These are phyloP conservation scores for Macaria liturata DNA, from an alignment of 2,888 invertebrate genomes.

Conservation along the genomic window DNA sequence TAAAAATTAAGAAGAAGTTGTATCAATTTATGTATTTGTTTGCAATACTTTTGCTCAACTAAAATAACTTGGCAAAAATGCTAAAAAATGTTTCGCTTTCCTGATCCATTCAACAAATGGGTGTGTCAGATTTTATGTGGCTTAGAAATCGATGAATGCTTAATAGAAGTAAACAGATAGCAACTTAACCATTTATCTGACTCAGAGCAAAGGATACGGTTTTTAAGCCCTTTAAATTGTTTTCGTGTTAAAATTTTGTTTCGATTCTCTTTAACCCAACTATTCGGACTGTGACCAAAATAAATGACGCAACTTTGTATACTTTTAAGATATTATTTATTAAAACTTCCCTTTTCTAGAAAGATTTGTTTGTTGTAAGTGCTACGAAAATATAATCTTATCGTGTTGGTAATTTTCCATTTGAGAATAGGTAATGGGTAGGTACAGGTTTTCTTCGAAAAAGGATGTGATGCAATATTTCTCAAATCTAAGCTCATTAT, in stretches of 20 bases:
- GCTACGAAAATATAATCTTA: neutral
- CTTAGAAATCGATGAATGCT: slow-evolving; percentile 2
- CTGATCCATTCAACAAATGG: slow-evolving; percentile 6
- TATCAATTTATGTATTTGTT: too few species aligned
- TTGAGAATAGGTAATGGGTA: neutral
- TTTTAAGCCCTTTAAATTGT: slow-evolving; percentile 1
- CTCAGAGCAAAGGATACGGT: too few species aligned
- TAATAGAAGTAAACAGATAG: neutral
- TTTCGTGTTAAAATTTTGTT: slow-evolving; percentile 5
- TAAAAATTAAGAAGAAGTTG: too few species aligned
- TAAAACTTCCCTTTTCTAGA: too few species aligned
- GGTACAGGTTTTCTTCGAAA: slow-evolving; percentile 18
- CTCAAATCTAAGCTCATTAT: neutral
- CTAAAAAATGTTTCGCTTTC: too few species aligned
- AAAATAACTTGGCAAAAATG: too few species aligned
- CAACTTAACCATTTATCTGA: too few species aligned
- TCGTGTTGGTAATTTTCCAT: slow-evolving; percentile 21
- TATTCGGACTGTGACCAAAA: slow-evolving; percentile 15
- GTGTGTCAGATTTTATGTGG: slow-evolving; percentile 9
- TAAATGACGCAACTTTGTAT: slow-evolving; percentile 9
- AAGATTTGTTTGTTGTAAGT: too few species aligned
- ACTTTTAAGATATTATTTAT: neutral
- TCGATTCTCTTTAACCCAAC: slow-evolving; percentile 5
- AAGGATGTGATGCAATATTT: slow-evolving; percentile 25
- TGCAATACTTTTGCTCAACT: too few species aligned